Base-by-base conservation (phyloP, 2,113 vertebrate species). In the Melanerpes formicivorus region DNA sequence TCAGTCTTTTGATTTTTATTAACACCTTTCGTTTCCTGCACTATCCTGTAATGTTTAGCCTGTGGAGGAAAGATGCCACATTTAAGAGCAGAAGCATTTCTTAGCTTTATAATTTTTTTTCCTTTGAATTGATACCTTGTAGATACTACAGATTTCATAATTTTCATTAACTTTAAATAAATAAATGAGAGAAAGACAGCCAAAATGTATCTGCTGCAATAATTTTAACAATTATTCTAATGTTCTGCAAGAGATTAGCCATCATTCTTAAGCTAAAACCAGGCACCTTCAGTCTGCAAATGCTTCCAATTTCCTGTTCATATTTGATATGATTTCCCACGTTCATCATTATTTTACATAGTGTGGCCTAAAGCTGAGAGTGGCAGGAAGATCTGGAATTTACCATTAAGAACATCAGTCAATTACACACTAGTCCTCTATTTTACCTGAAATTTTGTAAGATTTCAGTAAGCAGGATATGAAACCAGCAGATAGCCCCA, bases 131-230 rank as follows among this genome's bases (percentile, higher is more conserved):
- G 2, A 14, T 55, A 56, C 10, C 6, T 76, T 11, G 37, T 15
- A 60, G 10, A 2, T 88, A 58, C 21, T 56, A 16, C 23, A 42
- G 42, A 59, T 27, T 69, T 18, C 19, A 46, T 37, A 2, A 10
- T 48, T 81, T 52, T 32, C 14, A 60, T 82, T 80, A 48, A 48
- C 37, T 37, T 37, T 37, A 48, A 48, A 48, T 21, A 48, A 48
- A 48, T 22, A 50, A 50, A 50, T 10, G 21, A 14, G 3, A 6
- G 0, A 5, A 0, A n/a, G 6, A 64, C 63, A 29, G 0, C 21
- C 30, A 56, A 50, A 7, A 0, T 8, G 11, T 52, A 27, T 76
- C 6, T 77, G 6, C 16, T 78, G 14, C 6, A 76, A 50, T n/a
- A 81, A 58, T 71, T 60, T 21, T 25, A 42, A 67, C 16, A 44